Evolutionary conservation across 2,113 vertebrate genomes (phyloP), one percentile per base, ranked within the genome.

Genomic region (Gorsachius goisagi): DNA sequence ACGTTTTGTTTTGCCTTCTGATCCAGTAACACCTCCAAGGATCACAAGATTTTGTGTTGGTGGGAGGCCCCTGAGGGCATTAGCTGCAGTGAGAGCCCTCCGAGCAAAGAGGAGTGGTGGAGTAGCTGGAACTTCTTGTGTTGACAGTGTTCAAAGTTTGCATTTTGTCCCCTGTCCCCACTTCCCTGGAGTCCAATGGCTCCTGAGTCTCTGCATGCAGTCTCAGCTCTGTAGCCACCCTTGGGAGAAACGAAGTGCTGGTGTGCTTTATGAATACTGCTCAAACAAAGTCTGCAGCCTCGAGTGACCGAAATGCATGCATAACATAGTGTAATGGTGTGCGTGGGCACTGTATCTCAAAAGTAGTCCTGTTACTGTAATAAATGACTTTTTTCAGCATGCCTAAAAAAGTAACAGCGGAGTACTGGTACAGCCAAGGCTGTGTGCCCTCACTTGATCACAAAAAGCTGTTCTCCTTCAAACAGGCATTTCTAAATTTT

Each of bases 401-500:
- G 81, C 74, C 58, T 93, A 87, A 97, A 93, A 96, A 94, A 77
- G 80, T 24, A 89, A 33, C 83, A 89, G 76, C 73, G 62, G 88
- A 68, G 15, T 58, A 56, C 66, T 92, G 80, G 45, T 82, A 41
- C 62, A 78, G 64, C 58, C 73, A 72, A 89, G 74, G 53, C 86
- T 87, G 53, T 49, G 69, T 89, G 88, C 94, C 86, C 80, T 93
- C 73, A 62, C 45, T 92, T 89, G 77, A 92, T 86, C 53, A 60
- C 76, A 71, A 84, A 89, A 93, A 93, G 35, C 90, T 94, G 63
- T 87, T 95, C 77, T 89, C 6, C 56, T 66, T 95, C 89, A 89
- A 69, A 85, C 22, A 85, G 49, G 18, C 80, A 32, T 73, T 94
- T 95, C 69, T 94, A 89, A 90, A 85, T 95, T 89, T 60, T 91